These are phyloP conservation scores for Drosophila gaucha DNA, from an alignment of 2,888 invertebrate genomes.

Conservation along the genomic window DNA sequence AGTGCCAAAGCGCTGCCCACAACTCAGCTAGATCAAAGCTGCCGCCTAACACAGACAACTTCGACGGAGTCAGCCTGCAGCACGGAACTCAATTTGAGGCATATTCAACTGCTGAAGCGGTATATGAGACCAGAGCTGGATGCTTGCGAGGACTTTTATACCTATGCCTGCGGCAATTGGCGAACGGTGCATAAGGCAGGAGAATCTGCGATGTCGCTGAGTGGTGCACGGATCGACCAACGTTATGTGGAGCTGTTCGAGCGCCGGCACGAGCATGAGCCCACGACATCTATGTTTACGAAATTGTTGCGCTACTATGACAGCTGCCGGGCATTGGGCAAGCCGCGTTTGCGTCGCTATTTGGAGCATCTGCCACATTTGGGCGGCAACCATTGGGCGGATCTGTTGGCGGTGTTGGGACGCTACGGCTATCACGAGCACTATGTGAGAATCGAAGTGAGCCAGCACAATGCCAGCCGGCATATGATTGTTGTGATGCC, in stretches of 20 bases:
- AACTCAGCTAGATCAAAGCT: constrained; percentile 60
- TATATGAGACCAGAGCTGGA: constrained; percentile 61
- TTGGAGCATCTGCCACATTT: constrained; percentile 45
- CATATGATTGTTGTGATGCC: constrained; percentile 65
- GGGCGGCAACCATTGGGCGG: constrained; percentile 61
- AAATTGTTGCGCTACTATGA: constrained; percentile 72
- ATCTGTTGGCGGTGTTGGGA: constrained; percentile 59
- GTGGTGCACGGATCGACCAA: constrained; percentile 60
- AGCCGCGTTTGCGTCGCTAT: constrained; percentile 51
- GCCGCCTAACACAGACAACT: constrained; percentile 34
- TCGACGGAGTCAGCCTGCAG: constrained; percentile 42
- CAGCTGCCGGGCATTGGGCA: constrained; percentile 45
- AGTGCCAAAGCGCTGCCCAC: constrained; percentile 36
- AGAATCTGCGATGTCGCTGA: constrained; percentile 63
- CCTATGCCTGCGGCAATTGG: constrained; percentile 78
- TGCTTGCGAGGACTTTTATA: constrained; percentile 75
- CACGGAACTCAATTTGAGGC: constrained; percentile 56
- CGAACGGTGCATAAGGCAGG: constrained; percentile 32
- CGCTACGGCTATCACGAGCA: constrained; percentile 74
- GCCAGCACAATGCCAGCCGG: constrained; percentile 61
- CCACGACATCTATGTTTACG: constrained; percentile 36
- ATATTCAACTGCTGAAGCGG: constrained; percentile 57
- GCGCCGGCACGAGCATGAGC: constrained; percentile 40
- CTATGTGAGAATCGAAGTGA: constrained; percentile 62
- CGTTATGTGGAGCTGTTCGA: constrained; percentile 63